Percentiles rank a stretch among this genome's conserved stretches.
Conservation (phyloP, 2,113 vertebrate species). For the Leptosomus discolor region DNA sequence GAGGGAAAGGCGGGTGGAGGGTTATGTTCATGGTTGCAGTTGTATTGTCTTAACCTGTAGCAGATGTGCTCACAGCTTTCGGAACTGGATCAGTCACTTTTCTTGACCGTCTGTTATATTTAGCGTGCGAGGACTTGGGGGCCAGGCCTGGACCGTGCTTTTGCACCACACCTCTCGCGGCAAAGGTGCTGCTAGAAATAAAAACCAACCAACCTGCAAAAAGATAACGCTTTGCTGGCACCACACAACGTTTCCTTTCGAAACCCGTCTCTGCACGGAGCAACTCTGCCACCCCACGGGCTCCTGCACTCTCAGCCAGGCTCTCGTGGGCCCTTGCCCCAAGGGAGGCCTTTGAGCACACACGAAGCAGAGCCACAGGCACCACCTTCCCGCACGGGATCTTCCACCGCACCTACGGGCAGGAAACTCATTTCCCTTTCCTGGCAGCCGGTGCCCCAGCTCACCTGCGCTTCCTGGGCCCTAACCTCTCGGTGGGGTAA, state of each 20-base stretch:
- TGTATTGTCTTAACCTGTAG: constrained; percentile 32
- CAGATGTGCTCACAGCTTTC: neutral
- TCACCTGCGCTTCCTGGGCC: neutral
- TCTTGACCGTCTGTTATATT: neutral
- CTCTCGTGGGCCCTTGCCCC: too few relatives aligned
- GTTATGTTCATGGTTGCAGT: neutral
- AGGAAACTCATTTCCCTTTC: neutral
- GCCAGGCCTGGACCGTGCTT: neutral
- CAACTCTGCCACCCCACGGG: neutral
- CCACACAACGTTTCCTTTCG: fast-evolving
- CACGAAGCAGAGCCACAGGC: neutral
- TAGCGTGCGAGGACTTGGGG: neutral
- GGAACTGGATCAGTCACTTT: neutral
- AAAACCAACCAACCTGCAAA: neutral
- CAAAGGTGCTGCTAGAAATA: neutral
- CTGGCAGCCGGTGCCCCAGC: fast-evolving
- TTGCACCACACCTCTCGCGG: neutral
- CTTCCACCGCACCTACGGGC: neutral
- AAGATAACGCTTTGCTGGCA: fast-evolving
- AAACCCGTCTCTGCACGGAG: neutral
- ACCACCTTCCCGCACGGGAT: neutral
- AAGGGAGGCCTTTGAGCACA: too few relatives aligned
- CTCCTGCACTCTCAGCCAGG: fast-evolving
- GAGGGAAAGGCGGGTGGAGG: neutral
- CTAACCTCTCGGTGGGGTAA: fast-evolving